Evolutionary conservation across 2,888 invertebrate genomes (phyloP).

Genomic region (Helleia helle): DNA sequence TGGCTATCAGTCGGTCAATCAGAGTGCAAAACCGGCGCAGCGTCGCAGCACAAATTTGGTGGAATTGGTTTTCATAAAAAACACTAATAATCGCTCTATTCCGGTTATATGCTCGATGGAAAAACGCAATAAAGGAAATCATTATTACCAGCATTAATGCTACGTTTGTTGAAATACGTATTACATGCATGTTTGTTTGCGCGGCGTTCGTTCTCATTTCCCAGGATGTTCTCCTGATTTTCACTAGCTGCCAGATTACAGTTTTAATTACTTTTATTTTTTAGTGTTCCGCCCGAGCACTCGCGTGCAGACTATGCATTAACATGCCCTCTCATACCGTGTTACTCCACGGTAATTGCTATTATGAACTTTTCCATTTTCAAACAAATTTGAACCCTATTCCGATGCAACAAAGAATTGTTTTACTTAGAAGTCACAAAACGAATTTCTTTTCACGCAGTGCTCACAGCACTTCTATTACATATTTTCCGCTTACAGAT

Average conservation of each 20-base stretch:
- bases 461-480: slow-evolving; percentile 14
- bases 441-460: slow-evolving; percentile 12
- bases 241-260: slow-evolving; percentile 9
- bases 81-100: no score
- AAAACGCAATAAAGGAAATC: no score
- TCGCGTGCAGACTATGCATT: slow-evolving; percentile 42
- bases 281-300: slow-evolving; percentile 16
- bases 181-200: no score
- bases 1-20: no score
- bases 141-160: no score
- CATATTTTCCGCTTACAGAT: slow-evolving; percentile 16
- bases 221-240: not conserved
- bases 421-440: slow-evolving; percentile 1
- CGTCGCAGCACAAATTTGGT: no score
- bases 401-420: not conserved
- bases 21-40: no score
- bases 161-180: no score
- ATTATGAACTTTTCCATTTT: slow-evolving; percentile 27
- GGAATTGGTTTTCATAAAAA: no score
- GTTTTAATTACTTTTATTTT: slow-evolving; percentile 15
- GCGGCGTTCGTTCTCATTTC: not conserved
- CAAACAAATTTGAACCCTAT: slow-evolving; percentile 10
- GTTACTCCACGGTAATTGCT: slow-evolving; percentile 37
- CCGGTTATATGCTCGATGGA: no score
- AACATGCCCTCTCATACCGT: slow-evolving; percentile 33